Conservation (phyloP, 2,113 vertebrate species). For the Nicator chloris region DNA sequence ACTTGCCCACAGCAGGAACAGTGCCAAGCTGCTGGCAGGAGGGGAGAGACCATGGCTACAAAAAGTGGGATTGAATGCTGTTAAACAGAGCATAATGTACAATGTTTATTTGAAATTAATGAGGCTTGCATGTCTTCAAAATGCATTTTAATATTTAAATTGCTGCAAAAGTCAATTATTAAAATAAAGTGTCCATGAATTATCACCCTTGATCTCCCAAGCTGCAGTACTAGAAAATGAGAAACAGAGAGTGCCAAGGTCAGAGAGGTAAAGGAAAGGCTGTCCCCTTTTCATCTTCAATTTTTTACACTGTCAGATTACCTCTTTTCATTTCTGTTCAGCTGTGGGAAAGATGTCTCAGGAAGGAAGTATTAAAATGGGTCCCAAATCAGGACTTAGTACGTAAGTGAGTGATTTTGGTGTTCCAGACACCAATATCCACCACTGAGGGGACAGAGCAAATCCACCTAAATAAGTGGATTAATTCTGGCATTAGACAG, state of each 20-base stretch:
- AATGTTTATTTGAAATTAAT: constrained; percentile 3
- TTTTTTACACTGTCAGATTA: not conserved
- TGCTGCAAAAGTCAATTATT: not conserved
- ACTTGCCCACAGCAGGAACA: not conserved
- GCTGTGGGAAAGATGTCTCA: not conserved
- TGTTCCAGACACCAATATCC: not conserved
- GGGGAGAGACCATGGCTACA: not conserved
- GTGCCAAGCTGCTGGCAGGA: not conserved
- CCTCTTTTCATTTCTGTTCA: not conserved
- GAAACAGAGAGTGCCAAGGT: not conserved
- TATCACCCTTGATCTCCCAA: not conserved
- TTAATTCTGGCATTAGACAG: not conserved
- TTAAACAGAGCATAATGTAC: not conserved
- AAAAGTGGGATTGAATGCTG: not conserved
- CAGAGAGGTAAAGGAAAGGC: not conserved
- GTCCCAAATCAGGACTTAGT: not conserved
- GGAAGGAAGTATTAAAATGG: not conserved
- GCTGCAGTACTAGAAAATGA: not conserved
- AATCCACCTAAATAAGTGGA: not conserved
- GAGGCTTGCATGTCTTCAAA: not conserved
- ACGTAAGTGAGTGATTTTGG: not conserved
- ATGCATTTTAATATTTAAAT: constrained; percentile 29
- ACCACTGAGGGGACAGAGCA: not conserved
- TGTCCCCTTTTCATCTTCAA: not conserved
- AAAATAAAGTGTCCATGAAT: not conserved